Evolutionary conservation across 2,113 vertebrate genomes (phyloP), one percentile per base, ranked within the genome.

Genomic region (Ceyx melanurus): DNA sequence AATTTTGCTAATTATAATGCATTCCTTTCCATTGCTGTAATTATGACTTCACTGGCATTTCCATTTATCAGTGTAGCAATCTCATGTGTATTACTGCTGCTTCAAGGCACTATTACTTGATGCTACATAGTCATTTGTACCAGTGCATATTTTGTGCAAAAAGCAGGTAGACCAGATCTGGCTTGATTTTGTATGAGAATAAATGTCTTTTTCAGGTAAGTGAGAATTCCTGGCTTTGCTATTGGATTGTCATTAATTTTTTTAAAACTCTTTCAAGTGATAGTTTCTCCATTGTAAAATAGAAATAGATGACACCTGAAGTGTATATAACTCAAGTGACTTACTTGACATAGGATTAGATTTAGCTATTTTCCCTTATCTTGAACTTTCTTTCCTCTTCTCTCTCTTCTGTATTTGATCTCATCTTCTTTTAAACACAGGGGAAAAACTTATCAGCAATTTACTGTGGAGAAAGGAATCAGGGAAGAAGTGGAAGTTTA

Each of bases 1-100:
- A 66, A 80, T 92, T 82, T 93, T 82, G 6, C 8, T 89, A 85
- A 87, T 91, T 90, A 82, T 62, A 72, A 72, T 40, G 13, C 68
- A 51, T 86, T 56, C 37, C 11, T 82, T 68, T 86, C 66, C 46
- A 46, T 31, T 73, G 5, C 37, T 84, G 58, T 87, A 93, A 94
- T 93, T 92, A 90, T 37, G 45, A 79, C 45, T 92, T 79, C 56
- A n/a, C 46, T 40, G 51, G 54, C 54, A 60, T 91, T 90, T 92
- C 51, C 23, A 75, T 79, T 28, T 43, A 43, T 76, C 78, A 66
- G 8, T 25, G 15, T 19, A 82, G 50, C 37, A 89, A 66, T 91
- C 37, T 62, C 71, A 16, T 43, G 25, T 58, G 77, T 68, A 51
- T 62, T 84, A 42, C 31, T 70, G 33, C 12, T 0, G 3, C 58